phyloP scores from a whole-genome alignment of 2,797 vertebrate genomes.

The Psittacula echo region DNA sequence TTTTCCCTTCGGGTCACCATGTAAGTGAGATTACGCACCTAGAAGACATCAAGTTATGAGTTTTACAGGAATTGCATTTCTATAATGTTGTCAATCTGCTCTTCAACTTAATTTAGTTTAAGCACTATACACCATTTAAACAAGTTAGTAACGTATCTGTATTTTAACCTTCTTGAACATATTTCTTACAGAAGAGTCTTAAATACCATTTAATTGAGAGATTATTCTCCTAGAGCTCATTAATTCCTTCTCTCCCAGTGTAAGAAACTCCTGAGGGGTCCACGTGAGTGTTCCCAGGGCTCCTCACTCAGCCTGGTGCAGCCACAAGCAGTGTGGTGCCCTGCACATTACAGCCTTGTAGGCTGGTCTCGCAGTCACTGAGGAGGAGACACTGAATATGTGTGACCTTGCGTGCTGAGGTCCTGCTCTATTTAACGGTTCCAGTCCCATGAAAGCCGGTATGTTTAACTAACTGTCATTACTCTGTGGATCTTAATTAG shows the following conservation, averaged over 20 bases:
- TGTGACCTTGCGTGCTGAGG: neutral
- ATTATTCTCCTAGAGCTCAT: neutral
- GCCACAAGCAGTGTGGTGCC: accelerated
- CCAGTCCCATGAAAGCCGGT: neutral
- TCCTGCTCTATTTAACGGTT: neutral
- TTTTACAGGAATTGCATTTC: neutral
- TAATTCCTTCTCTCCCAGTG: neutral
- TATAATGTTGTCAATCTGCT: neutral
- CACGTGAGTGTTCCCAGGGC: neutral
- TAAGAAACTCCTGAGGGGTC: neutral
- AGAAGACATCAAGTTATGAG: conserved; percentile 51
- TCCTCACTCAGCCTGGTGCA: neutral
- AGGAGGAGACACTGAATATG: neutral
- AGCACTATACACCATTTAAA: neutral
- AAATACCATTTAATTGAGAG: neutral
- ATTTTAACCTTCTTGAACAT: neutral
- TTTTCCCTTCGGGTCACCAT: conserved; percentile 99
- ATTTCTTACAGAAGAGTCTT: neutral
- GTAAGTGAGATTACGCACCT: conserved; percentile 98
- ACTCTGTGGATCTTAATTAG: neutral
- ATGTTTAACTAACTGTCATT: neutral
- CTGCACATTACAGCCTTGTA: neutral
- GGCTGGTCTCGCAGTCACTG: neutral
- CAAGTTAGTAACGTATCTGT: neutral
- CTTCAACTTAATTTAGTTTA: neutral